Base-by-base conservation (phyloP, 2,113 vertebrate species). In the Balaenoptera acutorostrata region DNA sequence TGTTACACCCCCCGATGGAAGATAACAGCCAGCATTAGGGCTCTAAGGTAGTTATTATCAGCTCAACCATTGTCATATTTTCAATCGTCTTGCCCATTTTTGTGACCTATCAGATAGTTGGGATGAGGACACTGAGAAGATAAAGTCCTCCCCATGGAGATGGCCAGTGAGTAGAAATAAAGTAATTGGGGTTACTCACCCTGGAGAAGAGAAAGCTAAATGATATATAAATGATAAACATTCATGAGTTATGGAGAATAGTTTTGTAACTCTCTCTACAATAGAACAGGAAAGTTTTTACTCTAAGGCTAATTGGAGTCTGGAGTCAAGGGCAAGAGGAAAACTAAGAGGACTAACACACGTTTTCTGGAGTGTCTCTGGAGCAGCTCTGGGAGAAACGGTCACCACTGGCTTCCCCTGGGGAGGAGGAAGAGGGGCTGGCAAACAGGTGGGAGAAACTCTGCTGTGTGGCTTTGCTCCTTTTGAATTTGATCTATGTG, bases 1-100 rank as follows among this genome's bases (percentile, higher is more conserved):
- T 3, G 0, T 20, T 0, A 0, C 0, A 14, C 15, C 57, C 36
- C 1, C 1, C 2, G 33, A 1, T 0, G 6, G 41, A 13, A 21
- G 33, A 5, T 2, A 2, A 0, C 2, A 8, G n/a, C 39, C 10
- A 6, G 33, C 5, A 1, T 1, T 11, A 18, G 13, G n/a, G 15
- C 6, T 29, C 5, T 9, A 1, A 21, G 17, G 17, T 1, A 5
- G 10, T 8, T 78, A 8, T 11, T 25, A 29, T 2, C 69, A 4
- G 44, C 18, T 46, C n/a, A 8, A 1, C 2, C 3, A 3, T 6
- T 7, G 57, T 41, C 17, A 17, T 66, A 14, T 29, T 21, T 21
- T 27, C n/a, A 20, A n/a, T 0, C 0, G 33, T 29, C 44, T 36
- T 31, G 66, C 33, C 17, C 46, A 44, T 20, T n/a, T 13, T 27